Evolutionary conservation across 37 sponge, comb jelly and placozoan species (phyloP).

Genomic region (Haliclona indistincta): DNA sequence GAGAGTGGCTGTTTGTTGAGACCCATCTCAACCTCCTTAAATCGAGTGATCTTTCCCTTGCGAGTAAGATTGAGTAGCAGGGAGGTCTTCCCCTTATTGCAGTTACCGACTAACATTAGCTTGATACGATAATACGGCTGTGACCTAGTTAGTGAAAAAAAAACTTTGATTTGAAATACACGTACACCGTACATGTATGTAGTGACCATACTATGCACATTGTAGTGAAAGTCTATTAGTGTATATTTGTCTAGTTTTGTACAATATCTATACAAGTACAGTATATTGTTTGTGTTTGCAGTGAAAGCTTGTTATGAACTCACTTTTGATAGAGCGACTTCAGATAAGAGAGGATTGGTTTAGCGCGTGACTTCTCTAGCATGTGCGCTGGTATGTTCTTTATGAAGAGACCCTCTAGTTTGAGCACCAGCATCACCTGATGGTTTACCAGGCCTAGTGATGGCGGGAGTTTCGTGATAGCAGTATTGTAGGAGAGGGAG

Average conservation of each 20-base stretch:
- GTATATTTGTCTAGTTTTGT: no score
- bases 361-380: slow-evolving; percentile 16
- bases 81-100: slow-evolving; percentile 82
- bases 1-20: slow-evolving; percentile 43
- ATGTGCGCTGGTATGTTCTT: slow-evolving; percentile 31
- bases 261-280: no score
- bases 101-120: slow-evolving; percentile 78
- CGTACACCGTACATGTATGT: not conserved
- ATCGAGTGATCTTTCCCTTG: slow-evolving; percentile 41
- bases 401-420: slow-evolving; percentile 43
- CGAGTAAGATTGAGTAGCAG: slow-evolving; percentile 66
- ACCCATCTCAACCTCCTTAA: slow-evolving; percentile 43
- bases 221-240: no score
- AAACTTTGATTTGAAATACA: not conserved
- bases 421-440: slow-evolving; percentile 34
- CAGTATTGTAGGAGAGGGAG: slow-evolving; percentile 34
- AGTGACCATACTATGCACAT: no score
- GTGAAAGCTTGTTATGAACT: no score
- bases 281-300: no score
- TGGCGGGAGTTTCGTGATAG: slow-evolving; percentile 46
- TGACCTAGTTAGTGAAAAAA: slow-evolving; percentile 31
- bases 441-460: slow-evolving; percentile 56
- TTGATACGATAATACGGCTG: slow-evolving; percentile 73
- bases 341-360: slow-evolving; percentile 46
- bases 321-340: slow-evolving; percentile 62